Evolutionary conservation across 2,113 vertebrate species (phyloP).

Genomic region (Cottus gobio): DNA sequence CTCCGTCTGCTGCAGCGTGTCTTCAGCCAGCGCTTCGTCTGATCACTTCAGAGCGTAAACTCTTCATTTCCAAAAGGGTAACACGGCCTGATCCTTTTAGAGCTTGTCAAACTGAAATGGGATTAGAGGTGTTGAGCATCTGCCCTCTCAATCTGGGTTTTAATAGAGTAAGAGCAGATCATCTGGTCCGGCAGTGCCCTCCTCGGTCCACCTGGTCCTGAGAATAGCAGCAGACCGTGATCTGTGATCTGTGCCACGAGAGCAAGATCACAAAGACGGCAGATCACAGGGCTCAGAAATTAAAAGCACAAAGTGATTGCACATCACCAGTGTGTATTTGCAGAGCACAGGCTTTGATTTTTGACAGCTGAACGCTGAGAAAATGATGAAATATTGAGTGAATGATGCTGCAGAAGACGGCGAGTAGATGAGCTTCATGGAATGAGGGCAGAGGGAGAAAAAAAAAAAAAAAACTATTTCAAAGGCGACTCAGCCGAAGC

Average conservation of each 20-base stretch:
- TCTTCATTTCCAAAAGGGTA: slow-evolving; percentile 47
- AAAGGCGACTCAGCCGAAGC: slow-evolving; percentile 56
- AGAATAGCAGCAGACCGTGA: slow-evolving; percentile 7
- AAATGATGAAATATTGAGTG: background rate
- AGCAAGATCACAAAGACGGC: slow-evolving; percentile 3
- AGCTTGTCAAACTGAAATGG: slow-evolving; percentile 75
- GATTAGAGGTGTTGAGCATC: slow-evolving; percentile 81
- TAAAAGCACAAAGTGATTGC: background rate
- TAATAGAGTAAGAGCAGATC: slow-evolving; percentile 51
- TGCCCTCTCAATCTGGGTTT: slow-evolving; percentile 70
- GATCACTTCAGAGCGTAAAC: slow-evolving; percentile 39
- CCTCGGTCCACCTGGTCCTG: slow-evolving; percentile 45
- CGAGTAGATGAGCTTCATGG: slow-evolving; percentile 44
- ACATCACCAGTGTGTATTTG: background rate
- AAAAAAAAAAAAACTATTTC: background rate
- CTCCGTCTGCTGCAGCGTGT: slow-evolving; percentile 8
- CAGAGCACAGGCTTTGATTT: background rate
- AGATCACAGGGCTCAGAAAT: background rate
- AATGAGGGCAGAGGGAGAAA: slow-evolving; percentile 57
- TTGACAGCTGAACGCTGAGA: background rate
- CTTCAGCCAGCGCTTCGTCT: background rate
- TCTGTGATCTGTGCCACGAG: slow-evolving; percentile 25
- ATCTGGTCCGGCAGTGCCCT: slow-evolving; percentile 34
- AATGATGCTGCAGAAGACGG: slow-evolving; percentile 32
- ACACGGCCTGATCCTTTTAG: slow-evolving; percentile 70